Evolutionary conservation across 2,797 vertebrate genomes (phyloP), one percentile per base, ranked within the genome.

Genomic region (Diceros bicornis): DNA sequence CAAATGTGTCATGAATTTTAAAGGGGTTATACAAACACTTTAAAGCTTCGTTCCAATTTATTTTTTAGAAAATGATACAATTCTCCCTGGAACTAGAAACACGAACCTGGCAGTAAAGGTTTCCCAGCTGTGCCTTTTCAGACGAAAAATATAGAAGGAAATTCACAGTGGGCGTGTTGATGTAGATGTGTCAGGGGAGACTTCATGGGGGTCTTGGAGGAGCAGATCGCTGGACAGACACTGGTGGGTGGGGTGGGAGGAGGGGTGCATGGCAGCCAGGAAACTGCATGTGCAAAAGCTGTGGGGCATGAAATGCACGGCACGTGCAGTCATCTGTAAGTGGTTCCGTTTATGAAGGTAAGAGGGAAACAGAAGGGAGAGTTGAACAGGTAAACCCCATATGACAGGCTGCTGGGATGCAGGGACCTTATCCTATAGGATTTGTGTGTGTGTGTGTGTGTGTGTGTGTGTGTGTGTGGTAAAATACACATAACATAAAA

Each of bases 11-110:
- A 50, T 57, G 93, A 90, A 78, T 95, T 96, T 92, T 37, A 61
- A 92, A 84, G 77, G 55, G 37, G 71, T 78, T 97, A 82, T 16
- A 47, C 32, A 88, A 89, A 93, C 55, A 91, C 59, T 79, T 94
- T 34, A 68, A 86, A 96, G 71, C 83, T 71, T 83, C 75, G 64
- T 32, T 89, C 83, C 29, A 44, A 66, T 96, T 85, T 41, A 68
- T 18, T 14, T 91, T 79, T 93, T 41, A 64, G 82, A 68, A 81
- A 89, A 72, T 2, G 8, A 52, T 72, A 34, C 14, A 21, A 27
- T 87, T 87, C 50, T 71, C 17, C 47, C 27, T 59, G 71, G 66
- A 87, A 71, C 41, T 34, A 59, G 72, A 88, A 69, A 71, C 29
- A 17, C 0, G 1, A 52, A 47, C 27, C 4, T 1, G 17, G 12